A percentile compares a stretch with the other conserved stretches of the same genome.
phyloP scores from a whole-genome alignment of 2,797 vertebrate species.

The Aplochiton taeniatus region DNA sequence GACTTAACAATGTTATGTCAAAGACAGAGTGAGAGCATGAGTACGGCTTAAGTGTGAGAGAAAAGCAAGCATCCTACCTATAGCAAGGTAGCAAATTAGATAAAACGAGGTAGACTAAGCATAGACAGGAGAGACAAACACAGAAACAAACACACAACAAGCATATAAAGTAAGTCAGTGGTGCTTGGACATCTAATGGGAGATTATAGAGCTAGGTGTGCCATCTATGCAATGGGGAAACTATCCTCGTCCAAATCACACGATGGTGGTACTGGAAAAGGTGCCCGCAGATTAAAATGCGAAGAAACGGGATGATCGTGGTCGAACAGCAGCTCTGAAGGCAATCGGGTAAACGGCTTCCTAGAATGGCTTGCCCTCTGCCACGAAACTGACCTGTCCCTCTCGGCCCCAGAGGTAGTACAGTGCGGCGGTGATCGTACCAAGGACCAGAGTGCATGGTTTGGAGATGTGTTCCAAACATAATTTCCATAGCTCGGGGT shows the following conservation, averaged over 20 bases:
- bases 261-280: not conserved
- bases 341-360: not conserved
- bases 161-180: not conserved
- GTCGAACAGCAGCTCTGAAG: not conserved
- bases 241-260: not conserved
- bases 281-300: not conserved
- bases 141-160: not conserved
- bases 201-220: not conserved
- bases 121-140: not conserved
- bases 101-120: not conserved
- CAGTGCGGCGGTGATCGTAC: constrained; percentile 66
- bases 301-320: not conserved
- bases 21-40: too few species aligned
- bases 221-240: not conserved
- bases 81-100: constrained; percentile 5
- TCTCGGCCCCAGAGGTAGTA: constrained; percentile 71
- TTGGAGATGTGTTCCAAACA: constrained; percentile 66
- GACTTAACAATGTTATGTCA: not conserved
- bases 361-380: not conserved
- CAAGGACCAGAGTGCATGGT: constrained; percentile 69
- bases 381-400: constrained; percentile 71
- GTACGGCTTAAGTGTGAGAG: not conserved
- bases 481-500: constrained; percentile 58
- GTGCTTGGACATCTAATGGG: not conserved
- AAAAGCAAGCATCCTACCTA: not conserved